Base-by-base conservation (phyloP, 2,888 invertebrate species). In the Eupeodes latifasciatus region DNA sequence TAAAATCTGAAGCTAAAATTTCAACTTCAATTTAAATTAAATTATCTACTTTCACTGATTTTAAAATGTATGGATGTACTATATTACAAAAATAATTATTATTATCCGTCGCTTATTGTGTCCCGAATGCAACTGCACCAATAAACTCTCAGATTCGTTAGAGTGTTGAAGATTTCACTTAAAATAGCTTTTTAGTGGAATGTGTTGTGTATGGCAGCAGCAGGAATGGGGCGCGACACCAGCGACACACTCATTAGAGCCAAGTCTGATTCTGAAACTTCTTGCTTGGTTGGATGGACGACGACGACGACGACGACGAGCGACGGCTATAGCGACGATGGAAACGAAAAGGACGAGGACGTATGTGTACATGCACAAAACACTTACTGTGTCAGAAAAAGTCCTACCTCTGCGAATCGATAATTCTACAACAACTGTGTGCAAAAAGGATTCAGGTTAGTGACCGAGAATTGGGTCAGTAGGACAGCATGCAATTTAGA, bases 401-500 rank as follows among this genome's bases (percentile, higher is more conserved):
- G 72, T 85, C 81, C 81, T 86, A 79, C 79, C 76, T 64, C 62
- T 71, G 75, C 55, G 74, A 88, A 88, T 88, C 88, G 78, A 88
- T 88, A 88, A 64, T 85, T 88, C 78, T 85, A 85, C 88, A 75
- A 85, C 84, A 88, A 88, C 85, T 81, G 81, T 88, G 85, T 88
- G 88, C 88, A 85, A 85, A 88, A 88, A 88, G 88, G 88, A 90
- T 89, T 88, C 84, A 91, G 93, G 93, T 93, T 92, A 93, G 93
- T 92, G 92, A 93, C 93, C 93, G 92, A 91, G 89, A 93, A 92
- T 89, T 91, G 89, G 93, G 93, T 93, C 92, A 93, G 91, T 93
- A 91, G 93, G 93, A 91, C 93, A 91, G 89, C 91, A 91, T 92
- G 92, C 92, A 92, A 90, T 91, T 91, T 90, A 89, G 81, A 90